These are phyloP conservation scores for Propithecus deckenii DNA, from an alignment of 2,797 vertebrate genomes.

Conservation along the genomic window DNA sequence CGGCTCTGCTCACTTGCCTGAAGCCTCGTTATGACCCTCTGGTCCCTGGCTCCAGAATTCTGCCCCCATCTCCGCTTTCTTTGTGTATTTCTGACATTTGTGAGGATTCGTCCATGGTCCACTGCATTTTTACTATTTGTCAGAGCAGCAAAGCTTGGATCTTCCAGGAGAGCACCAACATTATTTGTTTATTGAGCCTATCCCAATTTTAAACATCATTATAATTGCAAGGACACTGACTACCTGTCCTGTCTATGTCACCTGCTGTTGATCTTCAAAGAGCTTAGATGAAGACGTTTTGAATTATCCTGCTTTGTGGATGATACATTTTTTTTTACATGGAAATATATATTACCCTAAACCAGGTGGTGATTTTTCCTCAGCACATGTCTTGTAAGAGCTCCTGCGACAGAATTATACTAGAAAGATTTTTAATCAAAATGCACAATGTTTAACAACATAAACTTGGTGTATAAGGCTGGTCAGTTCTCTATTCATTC, in stretches of 20 bases:
- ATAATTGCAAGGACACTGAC: not conserved
- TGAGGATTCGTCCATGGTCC: not conserved
- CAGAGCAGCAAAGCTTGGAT: not conserved
- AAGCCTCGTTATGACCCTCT: too few relatives aligned
- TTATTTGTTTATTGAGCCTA: slow-evolving; percentile 4
- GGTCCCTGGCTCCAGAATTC: not conserved
- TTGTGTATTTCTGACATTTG: not conserved
- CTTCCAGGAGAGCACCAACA: not conserved
- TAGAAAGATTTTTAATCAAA: not conserved
- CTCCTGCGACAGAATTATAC: not conserved
- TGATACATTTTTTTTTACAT: not conserved
- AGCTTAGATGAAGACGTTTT: not conserved
- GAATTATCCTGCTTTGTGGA: slow-evolving; percentile 8
- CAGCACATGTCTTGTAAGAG: not conserved
- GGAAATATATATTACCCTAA: not conserved
- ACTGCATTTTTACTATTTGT: not conserved
- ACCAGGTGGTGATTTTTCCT: not conserved
- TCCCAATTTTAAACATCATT: not conserved
- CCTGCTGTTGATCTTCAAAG: not conserved
- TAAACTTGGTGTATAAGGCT: not conserved
- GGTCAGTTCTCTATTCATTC: not conserved
- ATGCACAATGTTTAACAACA: not conserved
- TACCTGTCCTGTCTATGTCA: not conserved
- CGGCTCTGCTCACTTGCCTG: not conserved
- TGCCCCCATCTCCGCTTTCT: not conserved